Conservation (phyloP, 30 jellyfish, hydroid and myxozoan species). For the Hydractinia echinata region DNA sequence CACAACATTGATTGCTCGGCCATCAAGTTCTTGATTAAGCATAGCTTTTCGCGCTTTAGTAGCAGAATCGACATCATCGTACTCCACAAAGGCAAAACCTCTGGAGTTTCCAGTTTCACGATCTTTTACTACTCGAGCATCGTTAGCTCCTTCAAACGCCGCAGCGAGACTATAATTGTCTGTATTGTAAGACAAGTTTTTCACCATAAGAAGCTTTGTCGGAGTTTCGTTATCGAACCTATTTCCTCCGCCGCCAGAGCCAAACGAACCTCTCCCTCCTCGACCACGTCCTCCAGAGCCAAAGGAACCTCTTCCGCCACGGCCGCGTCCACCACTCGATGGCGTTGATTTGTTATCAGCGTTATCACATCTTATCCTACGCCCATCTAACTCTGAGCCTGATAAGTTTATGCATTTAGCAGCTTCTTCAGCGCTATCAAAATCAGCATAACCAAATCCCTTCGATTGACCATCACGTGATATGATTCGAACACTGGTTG, state of each 20-base stretch:
- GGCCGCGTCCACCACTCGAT: slow-evolving; percentile 34
- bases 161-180: slow-evolving; percentile 50
- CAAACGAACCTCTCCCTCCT: slow-evolving; percentile 61
- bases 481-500: slow-evolving; percentile 61
- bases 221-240: slow-evolving; percentile 72
- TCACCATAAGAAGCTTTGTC: slow-evolving; percentile 61
- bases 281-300: slow-evolving; percentile 74
- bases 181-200: slow-evolving; percentile 67
- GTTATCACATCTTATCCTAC: slow-evolving; percentile 52
- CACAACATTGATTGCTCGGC: slow-evolving; percentile 67
- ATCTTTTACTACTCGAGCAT: slow-evolving; percentile 82
- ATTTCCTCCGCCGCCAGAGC: slow-evolving; percentile 68
- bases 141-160: slow-evolving; percentile 74
- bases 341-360: slow-evolving; percentile 41
- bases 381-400: slow-evolving; percentile 81
- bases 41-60: slow-evolving; percentile 63
- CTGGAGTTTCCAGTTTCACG: slow-evolving; percentile 81
- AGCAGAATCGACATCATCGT: slow-evolving; percentile 63
- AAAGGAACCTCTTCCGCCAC: slow-evolving; percentile 31
- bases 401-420: slow-evolving; percentile 48
- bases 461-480: slow-evolving; percentile 70
- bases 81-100: slow-evolving; percentile 86
- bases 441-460: slow-evolving; percentile 97
- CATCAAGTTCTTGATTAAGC: slow-evolving; percentile 55
- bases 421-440: slow-evolving; percentile 70